Percentiles rank a stretch among this genome's conserved stretches.
Conservation (phyloP, 2,113 vertebrate species). For the Colistium nudipinnis region DNA sequence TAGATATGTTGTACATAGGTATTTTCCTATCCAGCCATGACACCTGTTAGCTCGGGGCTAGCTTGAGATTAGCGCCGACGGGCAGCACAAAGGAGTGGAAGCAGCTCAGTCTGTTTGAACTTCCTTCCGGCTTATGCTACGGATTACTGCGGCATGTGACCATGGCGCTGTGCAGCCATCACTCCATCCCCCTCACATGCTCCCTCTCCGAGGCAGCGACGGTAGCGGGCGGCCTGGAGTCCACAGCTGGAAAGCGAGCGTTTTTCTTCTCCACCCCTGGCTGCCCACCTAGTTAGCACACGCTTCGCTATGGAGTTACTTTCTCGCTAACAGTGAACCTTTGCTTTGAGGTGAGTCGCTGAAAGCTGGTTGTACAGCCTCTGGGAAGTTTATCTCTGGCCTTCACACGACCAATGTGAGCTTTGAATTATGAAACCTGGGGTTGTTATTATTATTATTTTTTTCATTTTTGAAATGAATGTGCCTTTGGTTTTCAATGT, state of each 20-base stretch:
- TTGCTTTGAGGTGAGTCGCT: conserved; percentile 29
- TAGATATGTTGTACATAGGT: background rate
- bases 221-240: background rate
- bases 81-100: background rate
- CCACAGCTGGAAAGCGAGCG: background rate
- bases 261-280: background rate
- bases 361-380: background rate
- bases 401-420: background rate
- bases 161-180: conserved; percentile 28
- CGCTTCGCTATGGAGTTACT: background rate
- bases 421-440: background rate
- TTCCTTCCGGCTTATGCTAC: conserved; percentile 59
- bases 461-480: too few species aligned
- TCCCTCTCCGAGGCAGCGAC: background rate
- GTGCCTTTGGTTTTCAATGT: background rate
- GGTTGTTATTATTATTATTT: background rate
- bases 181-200: conserved; percentile 54
- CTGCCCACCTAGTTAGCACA: background rate
- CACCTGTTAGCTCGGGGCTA: background rate
- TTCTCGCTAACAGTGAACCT: background rate
- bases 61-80: background rate
- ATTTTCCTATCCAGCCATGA: background rate
- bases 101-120: conserved; percentile 58
- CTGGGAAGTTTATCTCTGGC: background rate
- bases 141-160: conserved; percentile 77